Percentiles rank a stretch among this genome's conserved stretches.
phyloP scores from a whole-genome alignment of 2,797 vertebrate species.

The Coregonus ussuriensis region DNA sequence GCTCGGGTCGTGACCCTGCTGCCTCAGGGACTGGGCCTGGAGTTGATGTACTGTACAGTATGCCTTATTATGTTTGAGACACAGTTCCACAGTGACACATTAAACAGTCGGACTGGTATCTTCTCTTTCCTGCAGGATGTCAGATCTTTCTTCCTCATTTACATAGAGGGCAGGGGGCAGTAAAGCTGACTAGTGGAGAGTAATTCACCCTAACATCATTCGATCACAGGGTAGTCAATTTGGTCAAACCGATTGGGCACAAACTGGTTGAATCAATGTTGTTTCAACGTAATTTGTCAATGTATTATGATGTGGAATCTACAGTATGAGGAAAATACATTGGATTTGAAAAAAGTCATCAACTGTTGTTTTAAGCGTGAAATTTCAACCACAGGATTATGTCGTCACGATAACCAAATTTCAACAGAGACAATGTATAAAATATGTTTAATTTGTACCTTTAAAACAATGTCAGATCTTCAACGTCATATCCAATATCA shows the following conservation, averaged over 20 bases:
- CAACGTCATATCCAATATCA: too few species aligned
- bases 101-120: constrained; percentile 16
- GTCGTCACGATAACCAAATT: too few species aligned
- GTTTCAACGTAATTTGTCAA: too few species aligned
- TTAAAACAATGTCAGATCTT: too few species aligned
- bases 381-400: too few species aligned
- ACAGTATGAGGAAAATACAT: too few species aligned
- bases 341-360: too few species aligned
- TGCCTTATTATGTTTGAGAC: constrained; percentile 13
- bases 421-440: too few species aligned
- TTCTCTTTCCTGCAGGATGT: constrained; percentile 19
- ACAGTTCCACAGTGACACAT: constrained; percentile 25
- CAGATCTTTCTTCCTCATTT: constrained; percentile 4
- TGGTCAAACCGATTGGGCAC: constrained; percentile 15
- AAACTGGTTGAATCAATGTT: constrained; percentile 15
- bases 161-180: constrained; percentile 11
- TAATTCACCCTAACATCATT: not conserved
- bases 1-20: constrained; percentile 28
- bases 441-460: too few species aligned
- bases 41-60: constrained; percentile 15
- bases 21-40: constrained; percentile 8
- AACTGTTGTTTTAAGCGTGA: too few species aligned
- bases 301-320: too few species aligned
- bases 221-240: not conserved
- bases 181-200: constrained; percentile 14